A percentile compares a stretch with the other conserved stretches of the same genome.
These are phyloP conservation scores for Porites evermanni DNA, from an alignment of 92 coral and sea anemone species.

Conservation along the genomic window DNA sequence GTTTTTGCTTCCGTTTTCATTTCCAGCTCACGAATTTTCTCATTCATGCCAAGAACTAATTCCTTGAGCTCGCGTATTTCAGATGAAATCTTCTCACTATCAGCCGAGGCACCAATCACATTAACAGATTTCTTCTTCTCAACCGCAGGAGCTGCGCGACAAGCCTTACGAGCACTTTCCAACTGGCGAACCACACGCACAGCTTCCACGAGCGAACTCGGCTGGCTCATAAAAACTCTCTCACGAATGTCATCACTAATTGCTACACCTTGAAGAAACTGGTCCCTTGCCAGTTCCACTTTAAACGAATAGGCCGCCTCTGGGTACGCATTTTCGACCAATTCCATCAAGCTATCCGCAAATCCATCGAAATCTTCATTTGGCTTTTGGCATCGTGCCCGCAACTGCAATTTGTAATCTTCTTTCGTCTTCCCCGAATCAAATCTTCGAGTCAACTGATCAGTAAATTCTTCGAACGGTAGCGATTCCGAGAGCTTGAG, in stretches of 20 bases:
- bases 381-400: conserved; percentile 38
- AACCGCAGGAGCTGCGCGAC: conserved; percentile 19
- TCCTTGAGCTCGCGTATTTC: conserved; percentile 59
- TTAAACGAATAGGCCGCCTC: conserved; percentile 57
- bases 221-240: conserved; percentile 50
- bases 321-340: conserved; percentile 74
- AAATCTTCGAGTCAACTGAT: conserved; percentile 27
- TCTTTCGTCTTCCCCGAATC: conserved; percentile 62
- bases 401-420: conserved; percentile 63
- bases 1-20: conserved; percentile 27
- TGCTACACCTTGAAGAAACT: conserved; percentile 40
- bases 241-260: conserved; percentile 45
- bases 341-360: conserved; percentile 57
- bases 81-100: conserved; percentile 33
- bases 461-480: conserved; percentile 45
- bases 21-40: conserved; percentile 55
- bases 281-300: conserved; percentile 47
- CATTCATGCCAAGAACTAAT: conserved; percentile 50
- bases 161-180: conserved; percentile 60
- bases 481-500: conserved; percentile 36
- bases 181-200: conserved; percentile 46
- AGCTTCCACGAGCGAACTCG: conserved; percentile 51
- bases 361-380: conserved; percentile 55
- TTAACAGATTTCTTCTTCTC: conserved; percentile 24
- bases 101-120: conserved; percentile 24